Evolutionary conservation across 2,113 vertebrate species (phyloP).

Genomic region (Podocnemis expansa): DNA sequence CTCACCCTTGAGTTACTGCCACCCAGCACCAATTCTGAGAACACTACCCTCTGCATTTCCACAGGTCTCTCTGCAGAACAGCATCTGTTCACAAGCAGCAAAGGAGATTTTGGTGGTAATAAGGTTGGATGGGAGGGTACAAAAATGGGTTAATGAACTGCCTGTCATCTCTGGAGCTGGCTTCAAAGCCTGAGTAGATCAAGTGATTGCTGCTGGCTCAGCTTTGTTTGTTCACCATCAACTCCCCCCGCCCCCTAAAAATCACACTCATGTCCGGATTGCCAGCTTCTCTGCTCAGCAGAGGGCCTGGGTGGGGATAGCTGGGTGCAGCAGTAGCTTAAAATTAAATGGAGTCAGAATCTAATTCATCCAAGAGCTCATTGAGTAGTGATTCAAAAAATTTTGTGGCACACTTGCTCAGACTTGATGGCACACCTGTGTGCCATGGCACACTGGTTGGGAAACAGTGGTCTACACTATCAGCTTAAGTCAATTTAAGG

Average conservation of each 20-base stretch:
- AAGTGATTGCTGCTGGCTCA: neutral
- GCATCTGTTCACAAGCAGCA: neutral
- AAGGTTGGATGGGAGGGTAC: neutral
- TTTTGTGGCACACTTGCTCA: too few species aligned
- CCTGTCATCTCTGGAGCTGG: neutral
- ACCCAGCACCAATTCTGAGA: neutral
- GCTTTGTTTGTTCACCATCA: neutral
- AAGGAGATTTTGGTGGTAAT: neutral
- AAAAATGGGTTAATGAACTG: neutral
- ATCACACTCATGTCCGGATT: neutral
- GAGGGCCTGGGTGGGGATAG: neutral
- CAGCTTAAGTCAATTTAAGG: too few species aligned
- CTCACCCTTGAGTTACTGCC: neutral
- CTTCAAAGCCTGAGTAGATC: constrained; percentile 19
- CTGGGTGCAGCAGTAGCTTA: rapidly evolving
- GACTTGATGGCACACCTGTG: too few species aligned
- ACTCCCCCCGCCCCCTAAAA: constrained; percentile 1
- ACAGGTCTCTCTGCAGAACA: neutral
- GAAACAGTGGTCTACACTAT: too few species aligned
- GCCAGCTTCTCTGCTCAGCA: neutral
- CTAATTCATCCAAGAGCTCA: neutral
- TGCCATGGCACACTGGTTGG: too few species aligned
- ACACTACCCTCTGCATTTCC: neutral
- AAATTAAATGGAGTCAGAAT: neutral
- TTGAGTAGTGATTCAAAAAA: too few species aligned